Conservation (phyloP, 2,888 invertebrate genomes). For the Abrostola triplasia region DNA sequence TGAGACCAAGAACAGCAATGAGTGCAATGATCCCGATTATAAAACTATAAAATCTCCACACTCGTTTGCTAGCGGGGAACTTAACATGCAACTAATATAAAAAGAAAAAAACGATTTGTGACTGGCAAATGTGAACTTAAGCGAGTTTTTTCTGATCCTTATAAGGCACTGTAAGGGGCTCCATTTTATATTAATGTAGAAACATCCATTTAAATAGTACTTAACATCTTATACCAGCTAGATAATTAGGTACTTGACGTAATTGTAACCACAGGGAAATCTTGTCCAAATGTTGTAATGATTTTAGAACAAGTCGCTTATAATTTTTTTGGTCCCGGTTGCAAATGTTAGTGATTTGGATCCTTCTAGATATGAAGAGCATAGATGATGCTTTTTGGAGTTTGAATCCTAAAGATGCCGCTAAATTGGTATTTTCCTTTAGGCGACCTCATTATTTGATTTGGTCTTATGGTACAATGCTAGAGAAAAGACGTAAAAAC, state of each 20-base stretch:
- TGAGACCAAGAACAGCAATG: constrained; percentile 14
- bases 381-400: too few relatives aligned
- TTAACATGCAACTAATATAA: constrained; percentile 24
- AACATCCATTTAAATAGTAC: not conserved
- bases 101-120: constrained; percentile 9
- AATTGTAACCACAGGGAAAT: not conserved
- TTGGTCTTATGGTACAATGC: too few relatives aligned
- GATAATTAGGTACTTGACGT: not conserved
- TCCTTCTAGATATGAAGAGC: too few relatives aligned
- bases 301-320: not conserved
- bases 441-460: too few relatives aligned
- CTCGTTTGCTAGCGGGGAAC: constrained; percentile 18
- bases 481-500: too few relatives aligned
- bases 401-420: too few relatives aligned
- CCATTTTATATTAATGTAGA: not conserved
- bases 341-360: too few relatives aligned
- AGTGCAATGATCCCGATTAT: constrained; percentile 31
- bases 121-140: not conserved
- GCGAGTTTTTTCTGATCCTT: not conserved
- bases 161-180: not conserved
- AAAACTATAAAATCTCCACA: constrained; percentile 43
- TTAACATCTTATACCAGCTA: not conserved
- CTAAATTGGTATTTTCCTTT: too few relatives aligned
- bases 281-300: not conserved
- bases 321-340: too few relatives aligned